Conservation (phyloP, 2,888 invertebrate genomes). For the Harpagoxenus sublaevis region DNA sequence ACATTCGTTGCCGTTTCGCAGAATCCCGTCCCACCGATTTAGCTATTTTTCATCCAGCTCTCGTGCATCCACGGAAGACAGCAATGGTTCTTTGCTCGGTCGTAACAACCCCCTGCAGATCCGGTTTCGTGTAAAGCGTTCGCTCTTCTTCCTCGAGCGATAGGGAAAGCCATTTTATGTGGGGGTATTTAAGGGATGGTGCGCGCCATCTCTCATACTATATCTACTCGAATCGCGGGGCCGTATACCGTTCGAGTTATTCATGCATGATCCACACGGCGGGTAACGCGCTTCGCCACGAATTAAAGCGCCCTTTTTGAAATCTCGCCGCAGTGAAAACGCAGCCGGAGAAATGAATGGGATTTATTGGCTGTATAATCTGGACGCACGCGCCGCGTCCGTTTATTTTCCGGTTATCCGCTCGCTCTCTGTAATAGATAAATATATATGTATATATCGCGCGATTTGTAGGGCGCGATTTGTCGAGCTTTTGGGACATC, state of each 20-base stretch:
- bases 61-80: conserved; percentile 27
- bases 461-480: conserved; percentile 18
- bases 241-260: background rate
- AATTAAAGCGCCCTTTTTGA: conserved; percentile 23
- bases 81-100: conserved; percentile 48
- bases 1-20: conserved; percentile 31
- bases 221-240: conserved; percentile 45
- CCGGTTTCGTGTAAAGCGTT: conserved; percentile 49
- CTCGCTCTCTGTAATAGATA: conserved; percentile 27
- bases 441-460: background rate
- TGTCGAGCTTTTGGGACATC: background rate
- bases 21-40: conserved; percentile 31
- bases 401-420: conserved; percentile 12
- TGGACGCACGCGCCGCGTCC: conserved; percentile 7
- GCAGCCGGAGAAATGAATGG: conserved; percentile 15
- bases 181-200: conserved; percentile 58
- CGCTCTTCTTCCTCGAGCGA: conserved; percentile 36
- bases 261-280: conserved; percentile 18
- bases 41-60: conserved; percentile 42
- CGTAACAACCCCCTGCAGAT: conserved; percentile 56
- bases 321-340: conserved; percentile 13
- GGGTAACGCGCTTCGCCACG: conserved; percentile 14
- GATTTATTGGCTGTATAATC: conserved; percentile 37
- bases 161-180: conserved; percentile 46
- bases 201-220: conserved; percentile 48